Conservation (phyloP, 2,888 invertebrate species). For the Cephus runcator region DNA sequence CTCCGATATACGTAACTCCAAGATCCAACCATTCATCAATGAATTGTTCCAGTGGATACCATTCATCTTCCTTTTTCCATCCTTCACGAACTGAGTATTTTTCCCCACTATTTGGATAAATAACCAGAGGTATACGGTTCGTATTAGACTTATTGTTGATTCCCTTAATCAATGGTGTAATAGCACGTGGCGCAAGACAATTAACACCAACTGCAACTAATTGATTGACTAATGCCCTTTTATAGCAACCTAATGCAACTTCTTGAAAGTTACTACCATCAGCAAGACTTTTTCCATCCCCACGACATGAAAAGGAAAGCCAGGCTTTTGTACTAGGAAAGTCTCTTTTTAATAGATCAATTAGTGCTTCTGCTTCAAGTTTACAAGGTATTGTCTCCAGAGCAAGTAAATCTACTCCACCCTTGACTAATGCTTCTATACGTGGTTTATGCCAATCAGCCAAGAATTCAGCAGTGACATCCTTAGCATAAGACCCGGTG, state of each 20-base stretch:
- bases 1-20: slow-evolving; percentile 88
- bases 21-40: slow-evolving; percentile 83
- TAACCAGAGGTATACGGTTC: slow-evolving; percentile 78
- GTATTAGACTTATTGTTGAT: slow-evolving; percentile 68
- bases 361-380: slow-evolving; percentile 83
- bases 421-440: slow-evolving; percentile 80
- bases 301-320: slow-evolving; percentile 85
- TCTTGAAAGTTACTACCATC: slow-evolving; percentile 85
- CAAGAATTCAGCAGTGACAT: slow-evolving; percentile 72
- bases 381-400: slow-evolving; percentile 93
- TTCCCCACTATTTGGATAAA: slow-evolving; percentile 94
- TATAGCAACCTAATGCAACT: slow-evolving; percentile 76
- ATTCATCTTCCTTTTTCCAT: slow-evolving; percentile 72
- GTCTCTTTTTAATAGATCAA: slow-evolving; percentile 78
- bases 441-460: slow-evolving; percentile 87
- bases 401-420: slow-evolving; percentile 86
- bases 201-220: slow-evolving; percentile 90
- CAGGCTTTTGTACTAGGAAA: slow-evolving; percentile 85
- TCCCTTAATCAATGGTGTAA: slow-evolving; percentile 71
- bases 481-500: slow-evolving; percentile 82
- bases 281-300: slow-evolving; percentile 75
- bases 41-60: slow-evolving; percentile 77
- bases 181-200: slow-evolving; percentile 79
- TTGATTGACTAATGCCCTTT: slow-evolving; percentile 71
- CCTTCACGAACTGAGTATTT: slow-evolving; percentile 74